Conservation (phyloP, 1,140 invertebrate genomes). For the Aphelinus atriplicis region DNA sequence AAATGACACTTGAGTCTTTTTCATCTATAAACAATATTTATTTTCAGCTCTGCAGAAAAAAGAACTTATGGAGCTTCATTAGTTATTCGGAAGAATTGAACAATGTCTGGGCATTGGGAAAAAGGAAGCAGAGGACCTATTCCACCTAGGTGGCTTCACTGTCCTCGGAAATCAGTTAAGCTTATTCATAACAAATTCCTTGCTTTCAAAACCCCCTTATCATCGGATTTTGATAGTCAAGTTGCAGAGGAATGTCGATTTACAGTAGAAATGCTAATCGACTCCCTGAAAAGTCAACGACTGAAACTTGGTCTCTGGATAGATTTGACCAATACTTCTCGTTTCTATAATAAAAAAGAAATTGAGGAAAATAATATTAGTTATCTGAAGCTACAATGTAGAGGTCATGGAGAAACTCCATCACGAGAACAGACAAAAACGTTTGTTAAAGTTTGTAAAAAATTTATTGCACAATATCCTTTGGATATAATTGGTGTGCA, state of each 20-base stretch:
- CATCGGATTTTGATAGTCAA: constrained; percentile 78
- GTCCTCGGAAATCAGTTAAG: constrained; percentile 83
- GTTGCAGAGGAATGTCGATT: constrained; percentile 85
- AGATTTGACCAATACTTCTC: constrained; percentile 92
- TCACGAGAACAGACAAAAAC: constrained; percentile 78
- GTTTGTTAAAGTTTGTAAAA: constrained; percentile 82
- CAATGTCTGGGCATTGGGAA: constrained; percentile 46
- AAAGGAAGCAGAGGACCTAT: constrained; percentile 68
- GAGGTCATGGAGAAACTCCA: constrained; percentile 86
- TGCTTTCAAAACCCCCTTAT: constrained; percentile 93
- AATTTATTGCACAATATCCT: constrained; percentile 83
- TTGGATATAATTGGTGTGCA: constrained; percentile 89
- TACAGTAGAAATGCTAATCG: constrained; percentile 84
- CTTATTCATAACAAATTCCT: constrained; percentile 85
- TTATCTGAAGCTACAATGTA: constrained; percentile 89
- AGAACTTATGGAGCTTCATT: too few relatives aligned
- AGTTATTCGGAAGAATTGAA: not conserved
- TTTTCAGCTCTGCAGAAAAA: too few relatives aligned
- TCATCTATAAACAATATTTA: too few relatives aligned
- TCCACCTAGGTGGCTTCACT: constrained; percentile 91
- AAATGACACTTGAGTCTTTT: too few relatives aligned
- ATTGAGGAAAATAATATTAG: constrained; percentile 77
- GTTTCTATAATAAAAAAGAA: constrained; percentile 88
- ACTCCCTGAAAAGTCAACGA: constrained; percentile 76
- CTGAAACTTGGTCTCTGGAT: constrained; percentile 94